phyloP scores from a whole-genome alignment of 64 coral and sea anemone species.

The Montipora sp. region DNA sequence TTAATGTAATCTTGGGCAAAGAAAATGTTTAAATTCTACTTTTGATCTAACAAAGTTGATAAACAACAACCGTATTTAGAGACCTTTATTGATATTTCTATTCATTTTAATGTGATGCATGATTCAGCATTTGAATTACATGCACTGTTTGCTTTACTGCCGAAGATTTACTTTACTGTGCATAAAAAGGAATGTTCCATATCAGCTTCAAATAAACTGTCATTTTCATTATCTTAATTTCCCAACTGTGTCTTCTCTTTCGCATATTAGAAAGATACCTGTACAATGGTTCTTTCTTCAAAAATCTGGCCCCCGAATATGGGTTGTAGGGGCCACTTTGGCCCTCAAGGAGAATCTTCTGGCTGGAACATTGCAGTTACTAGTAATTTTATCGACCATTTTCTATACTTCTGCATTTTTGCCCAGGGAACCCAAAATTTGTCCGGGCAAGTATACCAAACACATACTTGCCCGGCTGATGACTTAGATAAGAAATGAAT shows the following conservation, averaged over 20 bases:
- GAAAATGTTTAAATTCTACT: constrained; percentile 16
- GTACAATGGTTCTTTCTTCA: not conserved
- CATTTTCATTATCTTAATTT: not conserved
- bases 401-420: no score
- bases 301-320: not conserved
- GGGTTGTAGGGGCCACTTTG: constrained; percentile 20
- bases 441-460: no score
- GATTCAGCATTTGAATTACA: constrained; percentile 4
- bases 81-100: constrained; percentile 21
- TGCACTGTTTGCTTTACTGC: not conserved
- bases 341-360: not conserved
- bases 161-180: not conserved
- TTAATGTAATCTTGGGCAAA: constrained; percentile 15
- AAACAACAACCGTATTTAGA: constrained; percentile 1
- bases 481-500: no score
- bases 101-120: constrained; percentile 20
- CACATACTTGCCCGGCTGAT: no score
- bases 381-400: no score
- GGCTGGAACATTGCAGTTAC: not conserved
- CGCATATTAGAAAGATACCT: not conserved
- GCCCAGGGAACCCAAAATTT: no score
- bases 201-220: constrained; percentile 8
- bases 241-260: not conserved
- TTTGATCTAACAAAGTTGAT: not conserved
- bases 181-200: constrained; percentile 9